Evolutionary conservation across 2,113 vertebrate genomes (phyloP).

Genomic region (Megaleporinus macrocephalus): DNA sequence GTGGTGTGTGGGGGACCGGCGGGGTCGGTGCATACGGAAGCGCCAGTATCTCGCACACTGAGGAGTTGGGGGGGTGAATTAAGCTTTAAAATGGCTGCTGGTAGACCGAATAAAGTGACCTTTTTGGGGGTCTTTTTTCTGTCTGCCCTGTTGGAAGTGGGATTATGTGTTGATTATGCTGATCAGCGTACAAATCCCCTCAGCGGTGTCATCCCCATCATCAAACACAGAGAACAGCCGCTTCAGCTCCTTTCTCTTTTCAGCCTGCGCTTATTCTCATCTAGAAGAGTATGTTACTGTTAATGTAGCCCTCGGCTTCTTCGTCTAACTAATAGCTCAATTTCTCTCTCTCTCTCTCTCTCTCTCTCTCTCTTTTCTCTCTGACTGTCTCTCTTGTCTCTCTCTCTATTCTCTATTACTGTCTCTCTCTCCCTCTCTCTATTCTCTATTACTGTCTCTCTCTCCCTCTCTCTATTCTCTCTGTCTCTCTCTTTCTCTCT

Average conservation of each 20-base stretch:
- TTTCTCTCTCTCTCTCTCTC: constrained; percentile 53
- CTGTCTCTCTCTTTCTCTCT: background rate
- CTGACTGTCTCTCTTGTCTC: constrained; percentile 15
- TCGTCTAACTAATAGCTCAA: constrained; percentile 72
- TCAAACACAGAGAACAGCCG: constrained; percentile 33
- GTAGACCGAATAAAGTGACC: constrained; percentile 36
- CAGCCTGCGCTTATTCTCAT: constrained; percentile 61
- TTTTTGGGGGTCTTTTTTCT: constrained; percentile 7
- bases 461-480: background rate
- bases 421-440: constrained; percentile 31
- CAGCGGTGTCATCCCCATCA: constrained; percentile 54
- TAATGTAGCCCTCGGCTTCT: constrained; percentile 62
- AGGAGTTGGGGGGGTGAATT: background rate
- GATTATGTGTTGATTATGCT: constrained; percentile 56
- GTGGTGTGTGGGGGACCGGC: background rate
- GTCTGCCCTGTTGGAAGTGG: constrained; percentile 37
- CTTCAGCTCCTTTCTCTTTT: constrained; percentile 35
- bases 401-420: constrained; percentile 9
- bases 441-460: background rate
- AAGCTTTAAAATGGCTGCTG: constrained; percentile 24
- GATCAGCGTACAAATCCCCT: constrained; percentile 56
- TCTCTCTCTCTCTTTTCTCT: constrained; percentile 9
- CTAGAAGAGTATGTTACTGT: constrained; percentile 74
- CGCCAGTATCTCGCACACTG: background rate
- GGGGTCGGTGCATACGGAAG: constrained; percentile 20